phyloP scores from a whole-genome alignment of 2,888 invertebrate genomes.

The Scaptodrosophila latifasciaeformis region DNA sequence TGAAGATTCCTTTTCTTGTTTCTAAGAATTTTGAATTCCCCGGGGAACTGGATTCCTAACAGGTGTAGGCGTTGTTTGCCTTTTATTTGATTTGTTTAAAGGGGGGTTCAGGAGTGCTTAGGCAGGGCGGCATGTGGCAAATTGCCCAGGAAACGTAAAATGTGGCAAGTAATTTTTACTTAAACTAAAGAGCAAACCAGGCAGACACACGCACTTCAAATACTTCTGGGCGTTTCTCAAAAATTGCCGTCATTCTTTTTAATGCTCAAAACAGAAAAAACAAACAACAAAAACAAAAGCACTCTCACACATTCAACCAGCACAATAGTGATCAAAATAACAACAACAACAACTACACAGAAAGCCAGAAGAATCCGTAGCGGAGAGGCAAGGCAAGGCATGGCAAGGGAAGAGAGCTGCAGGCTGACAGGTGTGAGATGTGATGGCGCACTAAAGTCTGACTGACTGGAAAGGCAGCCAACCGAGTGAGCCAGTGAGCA shows the following conservation, averaged over 20 bases:
- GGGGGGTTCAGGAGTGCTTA: no score
- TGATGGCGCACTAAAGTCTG: neutral
- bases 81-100: conserved; percentile 36
- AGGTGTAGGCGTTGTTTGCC: no score
- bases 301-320: neutral
- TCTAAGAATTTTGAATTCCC: no score
- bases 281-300: neutral
- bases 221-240: conserved; percentile 30
- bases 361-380: conserved; percentile 22
- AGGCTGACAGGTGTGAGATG: neutral
- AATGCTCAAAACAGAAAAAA: conserved; percentile 53
- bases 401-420: conserved; percentile 23
- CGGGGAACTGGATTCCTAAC: no score
- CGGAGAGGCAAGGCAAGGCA: no score
- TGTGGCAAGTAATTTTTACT: conserved; percentile 58
- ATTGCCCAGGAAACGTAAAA: conserved; percentile 61
- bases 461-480: conserved; percentile 11
- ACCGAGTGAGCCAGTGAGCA: conserved; percentile 12
- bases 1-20: no score
- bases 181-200: conserved; percentile 41
- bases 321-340: conserved; percentile 6
- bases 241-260: conserved; percentile 67
- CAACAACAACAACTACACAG: conserved; percentile 10
- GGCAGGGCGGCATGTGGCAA: no score
- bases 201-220: conserved; percentile 5